A percentile compares a stretch with the other conserved stretches of the same genome.
Evolutionary conservation across 2,888 invertebrate species (phyloP).

Genomic region (Aelia acuminata): DNA sequence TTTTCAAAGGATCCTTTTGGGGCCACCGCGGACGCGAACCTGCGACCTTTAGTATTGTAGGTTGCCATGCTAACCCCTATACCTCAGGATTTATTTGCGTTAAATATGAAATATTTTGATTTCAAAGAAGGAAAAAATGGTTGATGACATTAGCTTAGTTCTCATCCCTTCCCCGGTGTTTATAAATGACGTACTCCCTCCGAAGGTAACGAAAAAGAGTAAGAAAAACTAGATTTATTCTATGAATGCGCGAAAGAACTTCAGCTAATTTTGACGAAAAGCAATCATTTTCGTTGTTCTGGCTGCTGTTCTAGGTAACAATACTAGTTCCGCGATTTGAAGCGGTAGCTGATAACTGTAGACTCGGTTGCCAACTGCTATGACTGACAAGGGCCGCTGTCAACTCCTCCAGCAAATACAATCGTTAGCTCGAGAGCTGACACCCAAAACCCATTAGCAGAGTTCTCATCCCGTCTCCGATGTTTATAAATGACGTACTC

Average conservation of each 20-base stretch:
- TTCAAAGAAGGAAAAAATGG: too few relatives aligned
- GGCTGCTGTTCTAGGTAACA: not conserved
- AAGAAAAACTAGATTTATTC: too few relatives aligned
- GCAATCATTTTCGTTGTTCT: not conserved
- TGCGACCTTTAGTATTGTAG: too few relatives aligned
- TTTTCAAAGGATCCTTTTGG: too few relatives aligned
- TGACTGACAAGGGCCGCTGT: not conserved
- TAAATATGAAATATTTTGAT: too few relatives aligned
- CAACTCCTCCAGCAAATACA: constrained; percentile 40
- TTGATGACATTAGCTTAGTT: constrained; percentile 44
- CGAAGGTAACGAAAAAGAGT: not conserved
- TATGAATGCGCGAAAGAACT: too few relatives aligned
- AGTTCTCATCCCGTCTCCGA: constrained; percentile 9
- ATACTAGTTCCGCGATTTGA: not conserved
- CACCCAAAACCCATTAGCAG: constrained; percentile 43
- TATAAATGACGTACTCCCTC: constrained; percentile 25
- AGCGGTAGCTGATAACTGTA: not conserved
- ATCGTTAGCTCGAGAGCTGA: constrained; percentile 30
- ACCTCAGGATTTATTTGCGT: too few relatives aligned
- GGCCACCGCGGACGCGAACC: too few relatives aligned
- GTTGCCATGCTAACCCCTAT: too few relatives aligned
- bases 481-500: constrained; percentile 38
- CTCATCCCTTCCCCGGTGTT: not conserved
- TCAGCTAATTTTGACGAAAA: not conserved
- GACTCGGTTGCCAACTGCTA: not conserved